Percentiles rank a stretch among this genome's conserved stretches.
Evolutionary conservation across 2,797 vertebrate genomes (phyloP).

Genomic region (Phataginus tricuspis): DNA sequence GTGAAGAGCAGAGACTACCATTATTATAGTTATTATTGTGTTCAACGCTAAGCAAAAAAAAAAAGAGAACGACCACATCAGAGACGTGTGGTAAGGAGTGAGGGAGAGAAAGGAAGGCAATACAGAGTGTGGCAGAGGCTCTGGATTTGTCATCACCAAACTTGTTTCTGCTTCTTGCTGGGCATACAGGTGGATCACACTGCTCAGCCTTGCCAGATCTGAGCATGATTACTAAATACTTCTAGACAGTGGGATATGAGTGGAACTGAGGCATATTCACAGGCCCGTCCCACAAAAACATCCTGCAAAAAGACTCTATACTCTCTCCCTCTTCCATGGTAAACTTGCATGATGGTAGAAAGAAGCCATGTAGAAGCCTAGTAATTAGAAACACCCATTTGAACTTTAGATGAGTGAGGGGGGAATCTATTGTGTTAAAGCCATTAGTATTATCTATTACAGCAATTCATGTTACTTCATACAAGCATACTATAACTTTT

Average conservation of each 20-base stretch:
- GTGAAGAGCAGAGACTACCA: not conserved
- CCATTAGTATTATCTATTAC: not conserved
- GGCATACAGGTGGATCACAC: not conserved
- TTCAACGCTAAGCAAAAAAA: not conserved
- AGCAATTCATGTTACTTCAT: not conserved
- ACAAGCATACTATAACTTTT: conserved; percentile 17
- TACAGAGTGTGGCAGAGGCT: not conserved
- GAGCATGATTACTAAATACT: not conserved
- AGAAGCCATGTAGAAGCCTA: not conserved
- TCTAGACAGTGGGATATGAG: not conserved
- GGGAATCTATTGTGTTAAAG: not conserved
- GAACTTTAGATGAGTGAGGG: not conserved
- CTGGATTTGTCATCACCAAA: not conserved
- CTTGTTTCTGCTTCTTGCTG: not conserved
- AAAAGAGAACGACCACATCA: not conserved
- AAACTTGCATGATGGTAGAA: not conserved
- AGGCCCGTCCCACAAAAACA: not conserved
- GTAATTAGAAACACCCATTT: not conserved
- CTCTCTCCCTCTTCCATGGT: not conserved
- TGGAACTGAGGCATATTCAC: not conserved
- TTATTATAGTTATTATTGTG: not conserved
- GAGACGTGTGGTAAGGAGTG: not conserved
- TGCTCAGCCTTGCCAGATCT: not conserved
- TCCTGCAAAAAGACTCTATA: not conserved
- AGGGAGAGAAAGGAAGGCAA: not conserved